phyloP scores from a whole-genome alignment of 2,888 invertebrate species.

The Cephalotes varians region DNA sequence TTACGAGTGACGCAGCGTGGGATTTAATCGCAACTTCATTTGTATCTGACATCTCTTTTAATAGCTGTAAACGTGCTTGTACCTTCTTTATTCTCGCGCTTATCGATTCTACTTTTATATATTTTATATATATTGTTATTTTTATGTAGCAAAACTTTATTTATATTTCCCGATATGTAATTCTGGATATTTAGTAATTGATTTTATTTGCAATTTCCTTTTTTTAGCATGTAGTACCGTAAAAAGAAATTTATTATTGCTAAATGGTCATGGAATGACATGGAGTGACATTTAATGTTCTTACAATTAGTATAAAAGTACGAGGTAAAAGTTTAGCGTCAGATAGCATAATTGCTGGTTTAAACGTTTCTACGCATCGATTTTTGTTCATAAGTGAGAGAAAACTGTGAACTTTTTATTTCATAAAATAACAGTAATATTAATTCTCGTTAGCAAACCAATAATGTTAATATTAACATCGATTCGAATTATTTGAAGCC shows the following conservation, averaged over 20 bases:
- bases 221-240: background rate
- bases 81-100: background rate
- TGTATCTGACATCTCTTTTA: background rate
- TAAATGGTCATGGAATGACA: constrained; percentile 22
- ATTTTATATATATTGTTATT: background rate
- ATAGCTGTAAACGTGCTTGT: background rate
- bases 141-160: background rate
- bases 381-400: constrained; percentile 7
- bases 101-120: background rate
- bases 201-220: background rate
- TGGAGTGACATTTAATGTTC: constrained; percentile 60
- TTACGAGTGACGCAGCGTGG: background rate
- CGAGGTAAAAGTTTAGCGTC: constrained; percentile 37
- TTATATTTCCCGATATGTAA: background rate
- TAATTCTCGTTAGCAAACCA: background rate
- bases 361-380: background rate
- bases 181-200: background rate
- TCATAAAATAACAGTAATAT: background rate
- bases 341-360: background rate
- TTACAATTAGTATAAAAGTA: constrained; percentile 16
- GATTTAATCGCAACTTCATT: background rate
- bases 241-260: constrained; percentile 12
- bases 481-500: background rate
- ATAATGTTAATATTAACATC: background rate
- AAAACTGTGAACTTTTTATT: background rate